phyloP scores from a whole-genome alignment of 2,113 vertebrate species.

The Trematocara marginatum region DNA sequence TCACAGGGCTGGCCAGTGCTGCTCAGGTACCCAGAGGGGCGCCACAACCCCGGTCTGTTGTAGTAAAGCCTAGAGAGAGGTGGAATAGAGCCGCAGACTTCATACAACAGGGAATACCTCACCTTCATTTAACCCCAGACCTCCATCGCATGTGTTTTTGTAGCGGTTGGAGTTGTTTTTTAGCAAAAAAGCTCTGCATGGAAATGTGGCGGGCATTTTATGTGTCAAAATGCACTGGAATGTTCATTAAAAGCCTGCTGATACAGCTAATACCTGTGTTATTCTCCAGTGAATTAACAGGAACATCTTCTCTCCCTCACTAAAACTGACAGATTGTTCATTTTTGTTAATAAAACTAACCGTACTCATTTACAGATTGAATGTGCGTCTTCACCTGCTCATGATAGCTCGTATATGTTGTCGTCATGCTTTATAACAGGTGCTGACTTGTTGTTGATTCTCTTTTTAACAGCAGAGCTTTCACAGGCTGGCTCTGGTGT shows the following conservation, averaged over 20 bases:
- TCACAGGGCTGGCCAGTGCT: constrained; percentile 32
- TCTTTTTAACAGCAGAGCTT: constrained; percentile 72
- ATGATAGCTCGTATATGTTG: background rate
- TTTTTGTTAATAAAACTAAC: constrained; percentile 22
- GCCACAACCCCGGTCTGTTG: background rate
- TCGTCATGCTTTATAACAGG: background rate
- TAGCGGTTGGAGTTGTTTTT: background rate
- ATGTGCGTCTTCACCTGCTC: background rate
- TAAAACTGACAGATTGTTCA: background rate
- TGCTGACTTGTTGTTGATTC: background rate
- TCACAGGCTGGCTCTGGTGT: constrained; percentile 68
- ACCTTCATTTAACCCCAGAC: constrained; percentile 7
- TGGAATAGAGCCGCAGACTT: background rate
- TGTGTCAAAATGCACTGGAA: background rate
- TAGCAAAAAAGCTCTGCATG: constrained; percentile 29
- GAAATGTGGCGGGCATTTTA: background rate
- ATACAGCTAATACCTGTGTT: background rate
- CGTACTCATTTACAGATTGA: background rate
- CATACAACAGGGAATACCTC: background rate
- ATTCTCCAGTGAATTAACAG: background rate
- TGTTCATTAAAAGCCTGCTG: background rate
- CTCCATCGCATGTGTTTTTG: constrained; percentile 20
- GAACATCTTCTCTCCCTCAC: background rate
- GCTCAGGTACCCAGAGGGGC: constrained; percentile 56
- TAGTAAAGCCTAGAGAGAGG: background rate